A percentile compares a stretch with the other conserved stretches of the same genome.
These are phyloP conservation scores for Invenusta paracnida DNA, from an alignment of 2,888 invertebrate genomes.

Conservation along the genomic window DNA sequence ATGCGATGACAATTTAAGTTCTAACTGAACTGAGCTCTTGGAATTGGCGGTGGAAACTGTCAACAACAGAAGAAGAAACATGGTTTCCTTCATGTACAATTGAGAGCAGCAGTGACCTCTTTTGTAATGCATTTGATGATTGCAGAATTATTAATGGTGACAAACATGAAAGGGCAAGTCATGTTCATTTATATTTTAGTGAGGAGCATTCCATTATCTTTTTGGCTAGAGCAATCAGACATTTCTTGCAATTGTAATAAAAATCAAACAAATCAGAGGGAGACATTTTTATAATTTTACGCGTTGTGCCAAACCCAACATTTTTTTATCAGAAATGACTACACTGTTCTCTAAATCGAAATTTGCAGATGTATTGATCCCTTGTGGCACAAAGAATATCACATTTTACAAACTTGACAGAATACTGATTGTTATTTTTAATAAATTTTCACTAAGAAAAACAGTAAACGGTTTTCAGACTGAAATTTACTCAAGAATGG, in stretches of 20 bases:
- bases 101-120: not conserved
- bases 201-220: not conserved
- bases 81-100: not conserved
- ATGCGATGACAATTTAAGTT: too few species aligned
- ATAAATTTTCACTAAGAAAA: not conserved
- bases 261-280: not conserved
- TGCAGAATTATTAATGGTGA: not conserved
- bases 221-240: not conserved
- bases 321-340: not conserved
- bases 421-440: not conserved
- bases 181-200: not conserved
- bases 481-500: not conserved
- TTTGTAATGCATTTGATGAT: not conserved
- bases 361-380: not conserved
- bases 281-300: not conserved
- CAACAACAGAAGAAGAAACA: not conserved
- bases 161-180: not conserved
- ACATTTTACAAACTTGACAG: not conserved
- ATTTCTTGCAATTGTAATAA: not conserved
- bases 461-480: not conserved
- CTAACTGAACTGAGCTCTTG: not conserved
- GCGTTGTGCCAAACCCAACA: not conserved
- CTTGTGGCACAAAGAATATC: not conserved
- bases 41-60: not conserved
- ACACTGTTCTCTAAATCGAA: not conserved